Conservation (phyloP, 1,140 invertebrate genomes). For the Luehdorfia chinensis region DNA sequence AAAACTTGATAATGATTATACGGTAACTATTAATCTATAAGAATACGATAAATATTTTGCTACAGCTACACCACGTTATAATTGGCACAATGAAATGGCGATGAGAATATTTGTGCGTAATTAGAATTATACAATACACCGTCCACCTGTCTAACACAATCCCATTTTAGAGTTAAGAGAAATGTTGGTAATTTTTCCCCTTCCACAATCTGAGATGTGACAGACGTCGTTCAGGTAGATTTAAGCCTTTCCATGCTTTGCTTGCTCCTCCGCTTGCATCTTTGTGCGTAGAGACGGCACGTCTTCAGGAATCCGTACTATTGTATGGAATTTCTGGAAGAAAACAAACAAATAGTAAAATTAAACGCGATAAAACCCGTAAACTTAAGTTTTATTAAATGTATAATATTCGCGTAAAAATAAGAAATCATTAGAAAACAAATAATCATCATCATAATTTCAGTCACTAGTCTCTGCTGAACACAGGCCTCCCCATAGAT, state of each 20-base stretch:
- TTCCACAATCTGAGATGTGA: conserved; percentile 20
- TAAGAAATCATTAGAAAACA: no score
- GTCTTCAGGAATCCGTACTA: conserved; percentile 90
- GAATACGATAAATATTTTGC: conserved; percentile 24
- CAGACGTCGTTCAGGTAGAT: conserved; percentile 20
- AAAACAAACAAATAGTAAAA: background rate
- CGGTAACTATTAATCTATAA: conserved; percentile 40
- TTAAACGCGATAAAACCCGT: no score
- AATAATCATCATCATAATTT: no score
- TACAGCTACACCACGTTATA: conserved; percentile 8
- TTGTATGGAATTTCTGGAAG: conserved; percentile 86
- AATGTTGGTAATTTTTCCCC: background rate
- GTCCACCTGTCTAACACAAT: background rate
- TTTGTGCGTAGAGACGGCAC: conserved; percentile 85
- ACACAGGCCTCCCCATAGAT: no score
- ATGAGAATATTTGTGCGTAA: conserved; percentile 17
- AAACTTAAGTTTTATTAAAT: no score
- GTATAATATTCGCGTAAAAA: no score
- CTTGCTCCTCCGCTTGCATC: conserved; percentile 80
- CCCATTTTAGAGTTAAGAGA: no score
- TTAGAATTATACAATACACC: conserved; percentile 1
- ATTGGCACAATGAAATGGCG: conserved; percentile 10
- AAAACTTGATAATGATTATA: conserved; percentile 25
- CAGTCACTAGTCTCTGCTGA: no score
- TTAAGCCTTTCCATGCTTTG: conserved; percentile 53